Evolutionary conservation across 2,797 vertebrate species (phyloP).

Genomic region (Malurus splendens): DNA sequence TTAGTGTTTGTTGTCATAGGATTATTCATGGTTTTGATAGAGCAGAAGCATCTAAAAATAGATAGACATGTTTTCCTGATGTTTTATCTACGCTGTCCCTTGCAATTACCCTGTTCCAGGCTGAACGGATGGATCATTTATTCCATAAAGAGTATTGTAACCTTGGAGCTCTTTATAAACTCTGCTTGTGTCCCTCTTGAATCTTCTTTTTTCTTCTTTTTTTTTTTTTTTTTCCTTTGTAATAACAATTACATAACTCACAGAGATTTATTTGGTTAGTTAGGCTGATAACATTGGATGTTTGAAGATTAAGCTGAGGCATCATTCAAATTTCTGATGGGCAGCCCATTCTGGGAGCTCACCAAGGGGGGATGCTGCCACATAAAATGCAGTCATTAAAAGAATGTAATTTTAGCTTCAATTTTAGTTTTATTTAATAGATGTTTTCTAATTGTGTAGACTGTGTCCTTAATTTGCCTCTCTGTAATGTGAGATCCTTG

Average conservation of each 20-base stretch:
- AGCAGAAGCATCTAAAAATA: neutral
- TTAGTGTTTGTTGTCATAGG: neutral
- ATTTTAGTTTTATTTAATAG: slow-evolving; percentile 7
- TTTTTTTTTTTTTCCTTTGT: neutral
- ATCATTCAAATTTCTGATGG: neutral
- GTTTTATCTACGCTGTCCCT: neutral
- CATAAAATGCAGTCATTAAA: neutral
- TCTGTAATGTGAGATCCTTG: neutral
- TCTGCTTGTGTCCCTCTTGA: neutral
- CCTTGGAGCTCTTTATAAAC: neutral
- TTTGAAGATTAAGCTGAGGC: neutral
- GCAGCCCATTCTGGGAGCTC: neutral
- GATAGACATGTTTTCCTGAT: neutral
- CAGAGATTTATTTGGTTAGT: neutral
- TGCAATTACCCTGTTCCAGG: neutral
- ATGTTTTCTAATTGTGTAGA: neutral
- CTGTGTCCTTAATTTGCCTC: neutral
- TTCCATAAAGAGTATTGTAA: neutral
- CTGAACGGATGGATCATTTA: neutral
- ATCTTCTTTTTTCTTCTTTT: neutral
- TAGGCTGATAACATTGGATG: neutral
- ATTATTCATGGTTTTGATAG: neutral
- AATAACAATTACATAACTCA: neutral
- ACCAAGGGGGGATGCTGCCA: neutral
- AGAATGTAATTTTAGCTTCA: neutral